Evolutionary conservation across 2,113 vertebrate species (phyloP).

Genomic region (Trichomycterus rosablanca): DNA sequence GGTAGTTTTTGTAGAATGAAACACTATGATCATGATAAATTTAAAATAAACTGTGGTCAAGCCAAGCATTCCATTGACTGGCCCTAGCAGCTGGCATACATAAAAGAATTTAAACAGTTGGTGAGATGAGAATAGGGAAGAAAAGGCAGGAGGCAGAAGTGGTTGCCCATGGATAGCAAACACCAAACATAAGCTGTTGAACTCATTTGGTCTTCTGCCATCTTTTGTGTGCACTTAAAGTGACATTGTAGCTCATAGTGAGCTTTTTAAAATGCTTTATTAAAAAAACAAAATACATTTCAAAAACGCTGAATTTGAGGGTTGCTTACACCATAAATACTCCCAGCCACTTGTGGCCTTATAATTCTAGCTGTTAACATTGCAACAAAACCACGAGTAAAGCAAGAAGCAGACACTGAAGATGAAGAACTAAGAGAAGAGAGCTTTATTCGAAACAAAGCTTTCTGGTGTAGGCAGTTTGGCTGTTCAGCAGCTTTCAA

Average conservation of each 20-base stretch:
- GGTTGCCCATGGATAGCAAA: constrained; percentile 29
- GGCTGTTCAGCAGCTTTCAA: no score
- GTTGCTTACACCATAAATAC: no score
- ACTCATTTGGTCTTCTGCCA: constrained; percentile 21
- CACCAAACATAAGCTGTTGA: constrained; percentile 26
- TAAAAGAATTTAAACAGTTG: constrained; percentile 35
- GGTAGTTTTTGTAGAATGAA: neutral
- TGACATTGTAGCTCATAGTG: constrained; percentile 13
- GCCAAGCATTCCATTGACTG: constrained; percentile 24
- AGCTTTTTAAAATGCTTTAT: no score
- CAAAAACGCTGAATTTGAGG: no score
- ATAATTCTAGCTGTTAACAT: no score
- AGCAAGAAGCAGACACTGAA: no score
- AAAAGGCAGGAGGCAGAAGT: constrained; percentile 2
- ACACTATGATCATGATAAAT: neutral
- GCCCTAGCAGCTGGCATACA: constrained; percentile 26
- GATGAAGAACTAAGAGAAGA: no score
- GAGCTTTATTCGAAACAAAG: no score
- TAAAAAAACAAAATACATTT: no score
- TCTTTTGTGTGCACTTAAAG: constrained; percentile 25
- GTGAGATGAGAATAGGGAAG: constrained; percentile 25
- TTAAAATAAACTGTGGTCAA: neutral
- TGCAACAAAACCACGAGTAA: no score
- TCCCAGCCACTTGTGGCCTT: no score
- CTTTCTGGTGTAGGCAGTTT: no score